Percentiles rank a stretch among this genome's conserved stretches.
Evolutionary conservation across 2,113 vertebrate species (phyloP).

Genomic region (Hippocampus guttulatus): DNA sequence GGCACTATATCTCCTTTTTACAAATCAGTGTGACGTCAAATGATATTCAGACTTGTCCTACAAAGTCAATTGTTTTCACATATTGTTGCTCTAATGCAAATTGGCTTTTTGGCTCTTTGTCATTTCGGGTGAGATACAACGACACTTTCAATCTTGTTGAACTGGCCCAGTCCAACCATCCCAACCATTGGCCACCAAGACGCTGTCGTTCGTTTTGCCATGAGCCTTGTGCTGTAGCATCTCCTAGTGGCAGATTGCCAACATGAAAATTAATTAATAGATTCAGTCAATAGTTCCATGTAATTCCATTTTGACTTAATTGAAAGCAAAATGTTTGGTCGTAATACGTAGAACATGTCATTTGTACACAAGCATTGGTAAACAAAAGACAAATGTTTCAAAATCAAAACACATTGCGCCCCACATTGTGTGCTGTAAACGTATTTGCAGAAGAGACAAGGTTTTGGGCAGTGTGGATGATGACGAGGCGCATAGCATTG

Average conservation of each 20-base stretch:
- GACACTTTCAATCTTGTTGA: slow-evolving; percentile 17
- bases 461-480: slow-evolving; percentile 12
- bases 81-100: neutral
- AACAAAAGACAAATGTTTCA: neutral
- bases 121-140: neutral
- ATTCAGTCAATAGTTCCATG: slow-evolving; percentile 42
- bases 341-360: slow-evolving; percentile 23
- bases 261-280: slow-evolving; percentile 46
- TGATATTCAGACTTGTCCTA: neutral
- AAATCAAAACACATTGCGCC: neutral
- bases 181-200: slow-evolving; percentile 7
- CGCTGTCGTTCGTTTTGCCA: slow-evolving; percentile 32
- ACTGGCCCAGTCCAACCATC: neutral
- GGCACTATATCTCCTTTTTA: neutral
- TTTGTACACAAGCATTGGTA: neutral
- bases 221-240: slow-evolving; percentile 51
- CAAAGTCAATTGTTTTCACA: neutral
- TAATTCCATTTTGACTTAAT: slow-evolving; percentile 20
- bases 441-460: neutral
- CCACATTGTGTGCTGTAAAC: neutral
- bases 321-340: slow-evolving; percentile 28
- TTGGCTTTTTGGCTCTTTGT: neutral
- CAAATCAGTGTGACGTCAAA: neutral
- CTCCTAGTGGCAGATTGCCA: slow-evolving; percentile 60
- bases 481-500: slow-evolving; percentile 34